A percentile compares a stretch with the other conserved stretches of the same genome.
Evolutionary conservation across 2,113 vertebrate species (phyloP).

Genomic region (Actenoides lindsayi): DNA sequence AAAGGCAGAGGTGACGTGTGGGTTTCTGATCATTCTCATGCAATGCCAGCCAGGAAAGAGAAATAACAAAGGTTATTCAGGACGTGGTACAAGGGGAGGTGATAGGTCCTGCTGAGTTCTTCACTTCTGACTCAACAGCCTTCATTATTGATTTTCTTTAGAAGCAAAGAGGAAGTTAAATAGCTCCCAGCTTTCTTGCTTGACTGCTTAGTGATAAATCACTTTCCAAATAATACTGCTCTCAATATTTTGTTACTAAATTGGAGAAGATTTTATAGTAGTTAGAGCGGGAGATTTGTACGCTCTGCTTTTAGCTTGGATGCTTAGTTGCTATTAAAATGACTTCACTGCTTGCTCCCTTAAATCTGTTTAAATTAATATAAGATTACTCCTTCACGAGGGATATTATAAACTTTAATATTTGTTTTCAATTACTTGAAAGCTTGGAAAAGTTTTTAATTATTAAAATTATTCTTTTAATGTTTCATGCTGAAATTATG

Average conservation of each 20-base stretch:
- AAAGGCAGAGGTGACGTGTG: slow-evolving; percentile 85
- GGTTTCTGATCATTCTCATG: neutral
- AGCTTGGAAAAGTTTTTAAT: neutral
- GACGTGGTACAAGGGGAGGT: neutral
- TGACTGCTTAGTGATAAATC: neutral
- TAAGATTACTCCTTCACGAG: neutral
- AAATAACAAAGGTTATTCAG: neutral
- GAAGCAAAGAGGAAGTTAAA: neutral
- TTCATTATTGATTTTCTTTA: neutral
- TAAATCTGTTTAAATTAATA: neutral
- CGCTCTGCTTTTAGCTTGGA: neutral
- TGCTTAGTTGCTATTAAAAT: neutral
- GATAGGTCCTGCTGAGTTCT: neutral
- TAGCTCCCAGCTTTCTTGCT: neutral
- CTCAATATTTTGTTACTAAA: neutral
- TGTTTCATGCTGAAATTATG: neutral
- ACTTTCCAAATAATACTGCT: neutral
- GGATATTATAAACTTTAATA: neutral
- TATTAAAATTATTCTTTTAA: neutral
- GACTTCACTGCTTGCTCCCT: neutral
- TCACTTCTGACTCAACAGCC: neutral
- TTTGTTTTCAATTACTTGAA: neutral
- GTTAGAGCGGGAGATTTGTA: neutral
- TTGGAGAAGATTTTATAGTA: neutral
- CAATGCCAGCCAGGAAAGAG: neutral